phyloP scores from a whole-genome alignment of 2,888 invertebrate genomes.

The Lasius platythorax region DNA sequence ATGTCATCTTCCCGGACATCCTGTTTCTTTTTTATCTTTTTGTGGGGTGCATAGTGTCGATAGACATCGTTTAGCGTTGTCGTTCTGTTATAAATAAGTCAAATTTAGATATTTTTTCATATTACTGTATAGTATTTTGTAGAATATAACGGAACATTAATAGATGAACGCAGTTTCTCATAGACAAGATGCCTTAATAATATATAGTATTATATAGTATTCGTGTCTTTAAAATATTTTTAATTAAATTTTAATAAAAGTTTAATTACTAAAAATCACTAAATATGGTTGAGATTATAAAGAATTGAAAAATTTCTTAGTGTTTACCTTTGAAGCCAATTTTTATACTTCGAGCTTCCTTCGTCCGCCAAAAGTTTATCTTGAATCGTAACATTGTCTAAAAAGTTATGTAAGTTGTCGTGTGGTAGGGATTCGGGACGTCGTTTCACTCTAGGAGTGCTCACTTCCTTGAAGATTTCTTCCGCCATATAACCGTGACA shows the following conservation, averaged over 20 bases:
- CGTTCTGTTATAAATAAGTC: slow-evolving; percentile 86
- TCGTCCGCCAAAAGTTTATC: slow-evolving; percentile 89
- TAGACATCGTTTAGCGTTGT: slow-evolving; percentile 91
- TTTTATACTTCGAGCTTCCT: slow-evolving; percentile 91
- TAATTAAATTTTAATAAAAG: background rate
- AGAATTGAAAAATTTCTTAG: background rate
- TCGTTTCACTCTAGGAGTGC: slow-evolving; percentile 84
- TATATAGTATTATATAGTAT: background rate
- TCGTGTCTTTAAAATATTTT: background rate
- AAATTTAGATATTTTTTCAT: background rate
- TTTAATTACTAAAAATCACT: background rate
- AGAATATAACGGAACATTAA: background rate
- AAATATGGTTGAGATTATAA: background rate
- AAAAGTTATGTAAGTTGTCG: slow-evolving; percentile 75
- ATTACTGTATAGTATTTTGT: background rate
- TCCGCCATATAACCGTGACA: slow-evolving; percentile 92
- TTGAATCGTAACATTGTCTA: slow-evolving; percentile 84
- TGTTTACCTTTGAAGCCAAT: slow-evolving; percentile 91
- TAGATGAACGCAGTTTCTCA: background rate
- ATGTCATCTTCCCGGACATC: slow-evolving; percentile 83
- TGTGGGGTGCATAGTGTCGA: slow-evolving; percentile 87
- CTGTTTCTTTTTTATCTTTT: slow-evolving; percentile 78
- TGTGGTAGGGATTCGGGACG: slow-evolving; percentile 85
- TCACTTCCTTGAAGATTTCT: slow-evolving; percentile 90
- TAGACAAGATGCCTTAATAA: background rate